Evolutionary conservation across 2,888 invertebrate genomes (phyloP), one percentile per base, ranked within the genome.

Genomic region (Aspidiotus rigidus): DNA sequence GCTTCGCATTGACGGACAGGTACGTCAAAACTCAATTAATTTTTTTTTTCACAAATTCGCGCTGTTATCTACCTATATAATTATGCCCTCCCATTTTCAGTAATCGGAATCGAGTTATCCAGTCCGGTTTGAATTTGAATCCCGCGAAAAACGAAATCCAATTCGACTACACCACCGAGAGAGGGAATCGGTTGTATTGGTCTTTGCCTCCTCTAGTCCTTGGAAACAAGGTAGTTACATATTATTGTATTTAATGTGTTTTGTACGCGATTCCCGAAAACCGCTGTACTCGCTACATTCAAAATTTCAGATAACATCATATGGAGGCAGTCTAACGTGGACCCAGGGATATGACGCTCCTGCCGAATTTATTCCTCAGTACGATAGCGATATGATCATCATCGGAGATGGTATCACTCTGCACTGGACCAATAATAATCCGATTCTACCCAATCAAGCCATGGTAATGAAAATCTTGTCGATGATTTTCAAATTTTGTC

Each of bases 341-440:
- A 86, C 86, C 0, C 86, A 93, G 74, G 82, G 83, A 70, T 90
- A 87, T 74, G 81, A 83, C 7, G 84, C 85, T 0, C 77, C 79
- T 64, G 78, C 81, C 7, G 80, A 81, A 16, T 82, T 83, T 1
- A 75, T 77, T 62, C 80, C 81, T 0, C 80, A 81, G 60, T 83
- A 84, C 16, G 93, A 92, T 75, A 86, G 85, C 59, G 93, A 95
- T 77, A 84, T 95, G 1, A 85, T 94, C 55, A 82, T 96, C 0
- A 83, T 86, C 70, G 90, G 93, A 11, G 88, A 89, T 74, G 86
- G 86, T 28, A 81, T 87, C 15, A 86, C 88, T 0, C 77, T 94
- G 39, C 85, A 62, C 41, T 72, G 72, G 71, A 59, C 60, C 5
- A 71, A 71, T 15, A 59, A 72, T 16, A 63, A 39, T 57, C 40